Conservation (phyloP, 2,888 invertebrate species). For the Agrilus mali region DNA sequence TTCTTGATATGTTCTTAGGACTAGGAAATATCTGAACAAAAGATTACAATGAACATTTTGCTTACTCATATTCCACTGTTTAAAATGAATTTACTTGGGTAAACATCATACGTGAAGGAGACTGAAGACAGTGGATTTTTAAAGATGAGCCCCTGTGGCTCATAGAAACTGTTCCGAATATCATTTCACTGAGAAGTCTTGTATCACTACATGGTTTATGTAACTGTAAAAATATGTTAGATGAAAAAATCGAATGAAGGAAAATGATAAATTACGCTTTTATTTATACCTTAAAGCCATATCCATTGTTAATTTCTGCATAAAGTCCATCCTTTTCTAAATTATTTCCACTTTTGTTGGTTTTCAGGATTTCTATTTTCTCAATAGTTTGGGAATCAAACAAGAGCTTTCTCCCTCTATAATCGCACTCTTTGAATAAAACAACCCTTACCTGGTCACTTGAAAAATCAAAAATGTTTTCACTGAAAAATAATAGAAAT, state of each 20-base stretch:
- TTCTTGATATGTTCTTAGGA: conserved; percentile 19
- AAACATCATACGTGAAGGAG: conserved; percentile 27
- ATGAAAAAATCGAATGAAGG: neutral
- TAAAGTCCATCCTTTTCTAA: conserved; percentile 24
- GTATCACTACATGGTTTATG: conserved; percentile 56
- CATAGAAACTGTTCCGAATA: conserved; percentile 85
- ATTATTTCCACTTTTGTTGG: neutral
- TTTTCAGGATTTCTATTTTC: conserved; percentile 37
- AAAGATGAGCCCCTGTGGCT: conserved; percentile 76
- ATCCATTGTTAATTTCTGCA: conserved; percentile 51
- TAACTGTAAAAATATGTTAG: conserved; percentile 36
- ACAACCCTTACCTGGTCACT: conserved; percentile 67
- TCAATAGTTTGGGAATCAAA: conserved; percentile 69
- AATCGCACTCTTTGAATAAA: conserved; percentile 77
- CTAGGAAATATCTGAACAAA: conserved; percentile 26
- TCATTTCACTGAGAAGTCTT: conserved; percentile 75
- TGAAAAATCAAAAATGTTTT: conserved; percentile 49
- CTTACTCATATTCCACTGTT: conserved; percentile 9
- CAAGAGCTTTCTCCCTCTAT: conserved; percentile 63
- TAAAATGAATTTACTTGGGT: conserved; percentile 36
- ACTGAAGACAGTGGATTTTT: conserved; percentile 59
- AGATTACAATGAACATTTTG: neutral
- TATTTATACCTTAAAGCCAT: conserved; percentile 48
- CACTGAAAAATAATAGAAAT: conserved; percentile 24
- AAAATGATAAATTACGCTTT: too few species aligned